These are phyloP conservation scores for Campoplex nolae DNA, from an alignment of 2,888 invertebrate genomes.

Conservation along the genomic window DNA sequence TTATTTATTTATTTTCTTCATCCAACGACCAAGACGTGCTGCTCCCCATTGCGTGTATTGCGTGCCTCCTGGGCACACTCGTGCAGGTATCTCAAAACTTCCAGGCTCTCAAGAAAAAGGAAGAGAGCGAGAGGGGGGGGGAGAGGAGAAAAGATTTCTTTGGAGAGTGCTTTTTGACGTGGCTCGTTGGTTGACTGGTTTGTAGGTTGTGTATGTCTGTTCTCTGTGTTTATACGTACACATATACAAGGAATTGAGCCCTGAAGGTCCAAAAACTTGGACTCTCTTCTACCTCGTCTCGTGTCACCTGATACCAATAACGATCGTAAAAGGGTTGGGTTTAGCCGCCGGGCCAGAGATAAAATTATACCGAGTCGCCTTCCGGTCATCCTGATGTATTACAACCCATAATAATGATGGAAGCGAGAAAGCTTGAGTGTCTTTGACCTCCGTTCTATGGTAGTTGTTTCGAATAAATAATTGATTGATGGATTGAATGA, in stretches of 20 bases:
- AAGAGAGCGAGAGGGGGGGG: background rate
- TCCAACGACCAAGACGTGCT: slow-evolving; percentile 58
- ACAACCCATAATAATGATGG: slow-evolving; percentile 61
- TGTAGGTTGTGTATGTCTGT: slow-evolving; percentile 30
- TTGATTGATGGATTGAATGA: slow-evolving; percentile 59
- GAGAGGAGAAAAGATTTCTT: slow-evolving; percentile 19
- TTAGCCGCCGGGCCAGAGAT: slow-evolving; percentile 53
- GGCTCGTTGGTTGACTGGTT: slow-evolving; percentile 63
- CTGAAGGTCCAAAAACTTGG: slow-evolving; percentile 48
- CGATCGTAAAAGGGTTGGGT: slow-evolving; percentile 67
- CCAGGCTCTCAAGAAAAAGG: slow-evolving; percentile 21
- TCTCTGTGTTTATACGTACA: slow-evolving; percentile 23
- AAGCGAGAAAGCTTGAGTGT: slow-evolving; percentile 53
- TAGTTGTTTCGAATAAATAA: slow-evolving; percentile 45
- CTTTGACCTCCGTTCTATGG: slow-evolving; percentile 54
- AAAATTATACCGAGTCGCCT: slow-evolving; percentile 68
- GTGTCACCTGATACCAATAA: slow-evolving; percentile 70
- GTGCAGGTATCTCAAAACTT: slow-evolving; percentile 68
- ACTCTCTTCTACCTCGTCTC: slow-evolving; percentile 40
- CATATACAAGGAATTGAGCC: slow-evolving; percentile 21
- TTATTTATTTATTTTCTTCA: slow-evolving; percentile 76
- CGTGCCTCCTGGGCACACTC: slow-evolving; percentile 63
- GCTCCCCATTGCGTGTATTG: slow-evolving; percentile 61
- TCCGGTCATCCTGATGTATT: slow-evolving; percentile 68
- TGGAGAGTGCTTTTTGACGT: slow-evolving; percentile 58